Evolutionary conservation across 2,113 vertebrate genomes (phyloP), one percentile per base, ranked within the genome.

Genomic region (Trachemys scripta): DNA sequence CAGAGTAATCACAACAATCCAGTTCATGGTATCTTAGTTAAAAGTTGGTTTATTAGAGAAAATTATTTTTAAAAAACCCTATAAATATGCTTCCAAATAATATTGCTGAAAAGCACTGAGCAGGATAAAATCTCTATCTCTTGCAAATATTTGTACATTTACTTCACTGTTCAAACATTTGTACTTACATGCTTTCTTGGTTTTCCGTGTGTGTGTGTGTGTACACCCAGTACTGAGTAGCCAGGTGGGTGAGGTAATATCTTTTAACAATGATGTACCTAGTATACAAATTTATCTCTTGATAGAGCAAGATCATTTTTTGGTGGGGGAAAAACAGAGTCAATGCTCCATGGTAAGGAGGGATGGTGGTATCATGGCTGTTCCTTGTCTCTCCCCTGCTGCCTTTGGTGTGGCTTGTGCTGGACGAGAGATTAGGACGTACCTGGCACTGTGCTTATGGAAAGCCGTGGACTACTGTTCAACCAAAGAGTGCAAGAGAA

Each of bases 31-130:
- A 25, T n/a, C 90, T 95, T 93, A 96, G 84, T 94, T 97, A 95
- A 96, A 93, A 95, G 90, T 92, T 92, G 17, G 20, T 38, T 72
- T 72, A 81, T 6, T 22, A 89, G 90, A 92, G 90, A 97, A 14
- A 27, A 50, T 42, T 62, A 72, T 1, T 88, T 31, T 45, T 85
- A 89, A 95, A 65, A n/a, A 57, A 29, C 56, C 59, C 59, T 22
- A 20, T 13, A 42, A 19, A 72, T 72, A n/a, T 72, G 69, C 69
- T 38, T 72, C n/a, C 35, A 38, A 17, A 38, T 72, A 72, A 38
- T 72, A 38, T 72, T 22, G 19, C 17, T 72, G 22, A 38, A 16
- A 35, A 69, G 31, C 65, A 69, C 25, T 69, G 65, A 19, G 35
- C 31, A 17, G 31, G 65, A 69, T n/a, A 69, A 69, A 8, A 69